Percentiles rank a stretch among this genome's conserved stretches.
phyloP scores from a whole-genome alignment of 2,113 vertebrate genomes.

The Mugil cephalus region DNA sequence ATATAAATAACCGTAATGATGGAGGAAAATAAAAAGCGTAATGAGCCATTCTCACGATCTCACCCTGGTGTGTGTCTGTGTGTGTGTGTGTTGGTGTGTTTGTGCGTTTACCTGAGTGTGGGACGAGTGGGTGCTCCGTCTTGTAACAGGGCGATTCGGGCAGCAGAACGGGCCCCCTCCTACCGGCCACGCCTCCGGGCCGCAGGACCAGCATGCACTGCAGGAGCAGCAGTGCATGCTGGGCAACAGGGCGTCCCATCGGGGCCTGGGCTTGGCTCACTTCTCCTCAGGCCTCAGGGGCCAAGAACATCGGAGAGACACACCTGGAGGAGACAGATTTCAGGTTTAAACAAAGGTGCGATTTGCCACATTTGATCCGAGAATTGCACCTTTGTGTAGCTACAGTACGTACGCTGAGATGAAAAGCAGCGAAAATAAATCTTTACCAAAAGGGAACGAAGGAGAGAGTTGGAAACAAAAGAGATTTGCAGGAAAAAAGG shows the following conservation, averaged over 20 bases:
- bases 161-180: conserved; percentile 76
- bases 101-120: conserved; percentile 88
- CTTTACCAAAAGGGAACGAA: neutral
- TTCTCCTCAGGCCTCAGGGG: conserved; percentile 85
- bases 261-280: conserved; percentile 76
- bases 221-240: conserved; percentile 87
- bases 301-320: conserved; percentile 84
- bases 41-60: neutral
- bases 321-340: conserved; percentile 77
- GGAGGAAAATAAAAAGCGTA: neutral
- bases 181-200: conserved; percentile 68
- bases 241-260: conserved; percentile 82
- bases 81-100: conserved; percentile 2
- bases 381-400: conserved; percentile 9
- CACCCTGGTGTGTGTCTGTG: neutral
- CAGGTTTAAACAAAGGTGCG: conserved; percentile 29
- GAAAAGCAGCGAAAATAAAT: conserved; percentile 47
- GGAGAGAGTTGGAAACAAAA: conserved; percentile 23
- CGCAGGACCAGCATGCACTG: conserved; percentile 86
- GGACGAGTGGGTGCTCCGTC: conserved; percentile 89
- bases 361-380: conserved; percentile 40
- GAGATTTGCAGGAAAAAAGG: neutral
- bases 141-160: conserved; percentile 87
- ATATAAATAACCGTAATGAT: conserved; percentile 21
- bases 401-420: conserved; percentile 27